Conservation (phyloP, 2,888 invertebrate genomes). For the Seira sanloemensis region DNA sequence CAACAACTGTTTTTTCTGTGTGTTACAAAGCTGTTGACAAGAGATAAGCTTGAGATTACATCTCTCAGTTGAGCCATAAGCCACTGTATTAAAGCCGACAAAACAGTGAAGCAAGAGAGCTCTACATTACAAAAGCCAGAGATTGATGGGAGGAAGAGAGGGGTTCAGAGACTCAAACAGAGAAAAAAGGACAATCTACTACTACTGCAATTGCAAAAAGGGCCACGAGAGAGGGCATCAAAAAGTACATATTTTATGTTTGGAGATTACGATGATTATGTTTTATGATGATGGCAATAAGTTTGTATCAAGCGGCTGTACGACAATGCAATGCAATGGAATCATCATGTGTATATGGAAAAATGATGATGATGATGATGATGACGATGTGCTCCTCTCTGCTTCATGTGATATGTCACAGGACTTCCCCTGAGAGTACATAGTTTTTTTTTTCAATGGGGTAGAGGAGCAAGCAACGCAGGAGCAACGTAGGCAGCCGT, state of each 20-base stretch:
- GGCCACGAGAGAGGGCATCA: slow-evolving; percentile 1
- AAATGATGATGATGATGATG: background rate
- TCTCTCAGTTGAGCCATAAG: background rate
- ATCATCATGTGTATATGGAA: background rate
- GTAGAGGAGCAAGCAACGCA: slow-evolving; percentile 12
- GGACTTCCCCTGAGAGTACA: slow-evolving; percentile 11
- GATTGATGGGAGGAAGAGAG: slow-evolving; percentile 12
- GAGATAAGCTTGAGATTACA: slow-evolving; percentile 63
- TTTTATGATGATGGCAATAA: slow-evolving; percentile 14
- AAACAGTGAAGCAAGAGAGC: slow-evolving; percentile 7
- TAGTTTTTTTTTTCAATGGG: background rate
- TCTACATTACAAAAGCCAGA: background rate
- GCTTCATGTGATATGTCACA: slow-evolving; percentile 9
- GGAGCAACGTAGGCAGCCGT: background rate
- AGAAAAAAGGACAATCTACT: background rate
- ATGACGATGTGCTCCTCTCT: background rate
- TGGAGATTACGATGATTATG: slow-evolving; percentile 5
- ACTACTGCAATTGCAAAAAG: background rate
- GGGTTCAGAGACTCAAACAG: background rate
- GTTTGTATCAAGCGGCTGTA: background rate
- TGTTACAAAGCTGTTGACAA: slow-evolving; percentile 65
- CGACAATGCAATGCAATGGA: background rate
- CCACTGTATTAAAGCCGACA: slow-evolving; percentile 39
- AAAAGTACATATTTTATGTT: background rate
- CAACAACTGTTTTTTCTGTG: slow-evolving; percentile 27